Evolutionary conservation across 1,140 invertebrate species (phyloP).

Genomic region (Leptonema lineaticorne): DNA sequence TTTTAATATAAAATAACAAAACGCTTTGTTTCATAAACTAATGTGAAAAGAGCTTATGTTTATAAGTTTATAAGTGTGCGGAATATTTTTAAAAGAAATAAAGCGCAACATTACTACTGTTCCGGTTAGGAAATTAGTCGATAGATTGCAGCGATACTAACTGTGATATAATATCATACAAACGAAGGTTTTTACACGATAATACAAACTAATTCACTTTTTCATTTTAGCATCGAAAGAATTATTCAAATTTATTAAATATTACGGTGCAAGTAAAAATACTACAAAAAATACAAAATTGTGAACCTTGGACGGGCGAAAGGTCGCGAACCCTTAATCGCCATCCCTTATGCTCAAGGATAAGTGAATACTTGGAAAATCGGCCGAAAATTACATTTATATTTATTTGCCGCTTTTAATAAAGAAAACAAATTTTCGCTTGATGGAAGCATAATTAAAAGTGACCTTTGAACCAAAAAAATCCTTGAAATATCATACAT

Average conservation of each 20-base stretch:
- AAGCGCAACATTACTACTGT: neutral
- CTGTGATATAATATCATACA: neutral
- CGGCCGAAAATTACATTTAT: neutral
- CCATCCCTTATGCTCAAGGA: conserved; percentile 4
- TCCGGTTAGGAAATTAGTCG: conserved; percentile 7
- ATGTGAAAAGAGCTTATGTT: too few species aligned
- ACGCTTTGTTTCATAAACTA: too few species aligned
- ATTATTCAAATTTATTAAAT: too few species aligned
- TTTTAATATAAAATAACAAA: too few species aligned
- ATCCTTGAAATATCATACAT: neutral
- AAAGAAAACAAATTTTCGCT: neutral
- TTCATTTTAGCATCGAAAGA: too few species aligned
- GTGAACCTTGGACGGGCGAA: neutral
- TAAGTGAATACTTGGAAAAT: neutral
- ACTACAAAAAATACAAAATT: too few species aligned
- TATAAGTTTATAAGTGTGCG: too few species aligned
- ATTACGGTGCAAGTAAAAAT: too few species aligned
- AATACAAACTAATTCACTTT: too few species aligned
- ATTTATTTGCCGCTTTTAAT: neutral
- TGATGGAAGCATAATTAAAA: conserved; percentile 9
- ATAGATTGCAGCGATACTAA: neutral
- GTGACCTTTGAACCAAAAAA: neutral
- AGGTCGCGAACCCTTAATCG: neutral
- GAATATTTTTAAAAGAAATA: too few species aligned
- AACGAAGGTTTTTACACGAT: too few species aligned